Evolutionary conservation across 2,797 vertebrate species (phyloP).

Genomic region (Cephalopachus bancanus): DNA sequence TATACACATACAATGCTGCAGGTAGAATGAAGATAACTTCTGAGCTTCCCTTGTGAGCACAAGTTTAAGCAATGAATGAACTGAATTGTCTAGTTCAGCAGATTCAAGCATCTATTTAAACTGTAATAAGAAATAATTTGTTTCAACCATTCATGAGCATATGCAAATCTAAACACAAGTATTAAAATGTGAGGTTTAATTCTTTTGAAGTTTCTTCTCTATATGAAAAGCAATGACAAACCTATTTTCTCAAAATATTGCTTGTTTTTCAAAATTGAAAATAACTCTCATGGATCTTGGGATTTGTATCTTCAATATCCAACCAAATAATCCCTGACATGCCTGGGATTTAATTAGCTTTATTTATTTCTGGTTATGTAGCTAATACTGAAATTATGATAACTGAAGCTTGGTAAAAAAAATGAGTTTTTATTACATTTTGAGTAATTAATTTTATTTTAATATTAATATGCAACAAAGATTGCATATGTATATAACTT

Average conservation of each 20-base stretch:
- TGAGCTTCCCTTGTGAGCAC: no score
- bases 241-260: constrained; percentile 7
- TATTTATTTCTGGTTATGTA: constrained; percentile 48
- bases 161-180: background rate
- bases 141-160: background rate
- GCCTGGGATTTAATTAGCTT: background rate
- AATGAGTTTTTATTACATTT: constrained; percentile 28
- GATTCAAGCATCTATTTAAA: background rate
- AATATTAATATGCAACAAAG: background rate
- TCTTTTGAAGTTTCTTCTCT: background rate
- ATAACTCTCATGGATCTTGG: background rate
- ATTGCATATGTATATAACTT: background rate
- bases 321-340: background rate
- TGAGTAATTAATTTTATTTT: constrained; percentile 11
- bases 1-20: no score
- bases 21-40: background rate
- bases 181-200: background rate
- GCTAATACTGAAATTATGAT: constrained; percentile 35
- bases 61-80: background rate
- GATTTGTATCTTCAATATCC: constrained; percentile 15
- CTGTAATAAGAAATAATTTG: background rate
- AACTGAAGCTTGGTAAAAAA: constrained; percentile 60
- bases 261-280: constrained; percentile 32
- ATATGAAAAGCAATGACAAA: background rate
- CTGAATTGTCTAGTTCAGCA: background rate